Evolutionary conservation across 2,113 vertebrate species (phyloP), one percentile per base, ranked within the genome.

Genomic region (Tachycineta bicolor): DNA sequence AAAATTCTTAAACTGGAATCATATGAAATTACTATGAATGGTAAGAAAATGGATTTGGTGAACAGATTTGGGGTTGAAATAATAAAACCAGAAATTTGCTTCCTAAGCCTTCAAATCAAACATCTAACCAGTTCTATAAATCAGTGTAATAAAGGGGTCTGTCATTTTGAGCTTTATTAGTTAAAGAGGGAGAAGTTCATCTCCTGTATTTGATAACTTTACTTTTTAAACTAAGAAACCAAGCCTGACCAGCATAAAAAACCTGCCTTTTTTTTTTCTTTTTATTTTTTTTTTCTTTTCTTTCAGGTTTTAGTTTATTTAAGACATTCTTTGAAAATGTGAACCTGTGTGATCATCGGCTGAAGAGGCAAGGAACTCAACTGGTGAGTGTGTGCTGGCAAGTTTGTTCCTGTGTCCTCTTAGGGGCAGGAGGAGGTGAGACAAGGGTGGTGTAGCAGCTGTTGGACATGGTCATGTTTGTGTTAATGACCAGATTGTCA

Each of bases 321-420:
- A 99, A 99, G 97, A 99, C 99, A n/a, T 99, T 99, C 96, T 99
- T 99, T 98, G 99, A 99, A 98, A 99, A 99, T 87, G 99, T 99
- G 89, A 99, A 99, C 97, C 98, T 99, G 46, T 99, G 99, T 96
- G 99, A 99, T 96, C 99, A 99, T 98, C 99, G 99, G 49, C 97
- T 99, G 46, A 99, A 99, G 97, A 98, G 99, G 50, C 99, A 99
- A 97, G 99, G 99, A 93, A 99, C 99, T 87, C 99, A 99, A 7
- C 55, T 99, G 99, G 99, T 99, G 97, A 97, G 99, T 97, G 49
- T 52, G 59, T 34, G 23, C 87, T 95, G 64, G 31, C 80, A 52
- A 26, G 21, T 84, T 79, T 0, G 0, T 44, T 92, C 62, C 29
- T 71, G 8, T 50, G 8, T 20, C 47, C 43, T 50, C 46, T 31